These are phyloP conservation scores for Bradypus variegatus DNA, from an alignment of 2,797 vertebrate species.

Conservation along the genomic window DNA sequence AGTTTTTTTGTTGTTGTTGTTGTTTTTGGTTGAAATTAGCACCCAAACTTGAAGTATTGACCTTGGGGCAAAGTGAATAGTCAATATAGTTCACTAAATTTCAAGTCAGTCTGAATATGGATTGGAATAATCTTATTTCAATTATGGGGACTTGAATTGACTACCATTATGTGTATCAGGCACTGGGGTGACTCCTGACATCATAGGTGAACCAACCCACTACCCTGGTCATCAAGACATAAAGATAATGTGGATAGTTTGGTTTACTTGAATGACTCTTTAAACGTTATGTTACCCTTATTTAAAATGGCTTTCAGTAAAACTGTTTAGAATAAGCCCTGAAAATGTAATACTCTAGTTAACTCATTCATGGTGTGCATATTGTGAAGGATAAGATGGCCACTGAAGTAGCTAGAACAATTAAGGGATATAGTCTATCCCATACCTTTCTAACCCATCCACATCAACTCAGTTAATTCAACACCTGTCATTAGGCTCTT, in stretches of 20 bases:
- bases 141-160: background rate
- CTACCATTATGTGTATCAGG: background rate
- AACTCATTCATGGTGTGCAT: background rate
- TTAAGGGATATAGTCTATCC: background rate
- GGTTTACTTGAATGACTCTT: background rate
- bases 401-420: background rate
- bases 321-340: background rate
- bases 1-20: no score
- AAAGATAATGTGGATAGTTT: background rate
- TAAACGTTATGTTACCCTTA: background rate
- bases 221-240: background rate
- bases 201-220: background rate
- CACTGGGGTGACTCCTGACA: background rate
- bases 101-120: background rate
- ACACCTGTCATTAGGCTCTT: background rate
- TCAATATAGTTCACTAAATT: background rate
- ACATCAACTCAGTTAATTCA: background rate
- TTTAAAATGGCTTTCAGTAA: background rate
- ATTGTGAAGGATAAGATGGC: background rate
- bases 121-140: background rate
- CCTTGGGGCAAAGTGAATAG: background rate
- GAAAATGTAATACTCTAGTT: background rate
- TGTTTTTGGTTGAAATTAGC: background rate
- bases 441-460: background rate
- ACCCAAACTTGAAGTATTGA: background rate